Evolutionary conservation across 2,888 invertebrate genomes (phyloP).

Genomic region (Stenchaetothrips biformis): DNA sequence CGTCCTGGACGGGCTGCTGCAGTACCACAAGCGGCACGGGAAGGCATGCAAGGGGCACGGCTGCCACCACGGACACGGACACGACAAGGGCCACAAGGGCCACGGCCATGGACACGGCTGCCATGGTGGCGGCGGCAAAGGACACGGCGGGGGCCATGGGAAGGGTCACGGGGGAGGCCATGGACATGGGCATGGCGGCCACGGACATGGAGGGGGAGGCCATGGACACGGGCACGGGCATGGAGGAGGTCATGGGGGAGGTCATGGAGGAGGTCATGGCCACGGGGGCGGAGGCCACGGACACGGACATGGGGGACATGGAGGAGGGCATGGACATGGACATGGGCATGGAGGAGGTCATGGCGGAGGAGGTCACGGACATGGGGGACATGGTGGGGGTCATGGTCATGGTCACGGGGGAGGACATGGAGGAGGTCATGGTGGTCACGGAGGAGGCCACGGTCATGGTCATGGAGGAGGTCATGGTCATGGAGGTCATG

Average conservation of each 20-base stretch:
- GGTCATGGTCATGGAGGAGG: background rate
- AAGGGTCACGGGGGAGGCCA: background rate
- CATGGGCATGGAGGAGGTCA: background rate
- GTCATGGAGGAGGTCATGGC: background rate
- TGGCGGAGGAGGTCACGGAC: background rate
- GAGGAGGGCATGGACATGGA: background rate
- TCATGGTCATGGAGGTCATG: background rate
- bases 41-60: constrained; percentile 16
- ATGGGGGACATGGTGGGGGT: background rate
- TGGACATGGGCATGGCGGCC: background rate
- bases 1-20: background rate
- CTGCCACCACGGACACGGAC: background rate
- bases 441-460: background rate
- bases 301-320: background rate
- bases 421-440: background rate
- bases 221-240: background rate
- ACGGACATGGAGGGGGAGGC: background rate
- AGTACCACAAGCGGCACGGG: constrained; percentile 13
- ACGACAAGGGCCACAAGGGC: background rate
- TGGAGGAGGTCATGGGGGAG: background rate
- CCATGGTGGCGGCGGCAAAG: background rate
- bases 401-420: background rate
- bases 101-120: background rate
- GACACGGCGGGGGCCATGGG: background rate
- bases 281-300: background rate